Conservation (phyloP, 2,888 invertebrate species). For the Brachyopa scutellaris region DNA sequence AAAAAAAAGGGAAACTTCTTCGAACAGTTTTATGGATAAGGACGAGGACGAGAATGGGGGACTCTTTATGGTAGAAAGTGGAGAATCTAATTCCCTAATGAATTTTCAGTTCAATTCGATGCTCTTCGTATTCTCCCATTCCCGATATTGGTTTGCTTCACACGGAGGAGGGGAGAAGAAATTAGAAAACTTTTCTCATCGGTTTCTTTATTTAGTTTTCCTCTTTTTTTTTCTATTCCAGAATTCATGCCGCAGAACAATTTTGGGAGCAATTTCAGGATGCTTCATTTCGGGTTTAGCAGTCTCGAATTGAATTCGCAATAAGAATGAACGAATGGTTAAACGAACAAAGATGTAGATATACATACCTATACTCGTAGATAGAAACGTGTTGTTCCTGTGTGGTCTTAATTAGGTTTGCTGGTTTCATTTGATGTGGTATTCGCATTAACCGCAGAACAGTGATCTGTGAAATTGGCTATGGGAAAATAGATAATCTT, state of each 20-base stretch:
- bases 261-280: conserved; percentile 62
- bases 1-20: conserved; percentile 38
- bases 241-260: conserved; percentile 69
- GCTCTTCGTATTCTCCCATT: conserved; percentile 20
- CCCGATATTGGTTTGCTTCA: conserved; percentile 51
- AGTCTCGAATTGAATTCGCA: conserved; percentile 66
- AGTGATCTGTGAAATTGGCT: conserved; percentile 34
- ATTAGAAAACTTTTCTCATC: conserved; percentile 70
- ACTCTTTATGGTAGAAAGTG: conserved; percentile 45
- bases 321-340: conserved; percentile 57
- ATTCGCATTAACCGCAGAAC: conserved; percentile 1
- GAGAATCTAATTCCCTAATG: conserved; percentile 68
- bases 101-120: conserved; percentile 68
- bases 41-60: too few species aligned
- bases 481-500: background rate
- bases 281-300: conserved; percentile 62
- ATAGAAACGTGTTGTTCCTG: conserved; percentile 43
- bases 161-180: conserved; percentile 43
- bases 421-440: conserved; percentile 12
- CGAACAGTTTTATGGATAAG: conserved; percentile 52
- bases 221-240: conserved; percentile 24
- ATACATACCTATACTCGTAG: background rate
- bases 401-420: conserved; percentile 59
- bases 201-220: conserved; percentile 65
- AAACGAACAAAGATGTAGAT: conserved; percentile 7